Base-by-base conservation (phyloP, 2,113 vertebrate genomes). In the Pygoscelis antarcticus region DNA sequence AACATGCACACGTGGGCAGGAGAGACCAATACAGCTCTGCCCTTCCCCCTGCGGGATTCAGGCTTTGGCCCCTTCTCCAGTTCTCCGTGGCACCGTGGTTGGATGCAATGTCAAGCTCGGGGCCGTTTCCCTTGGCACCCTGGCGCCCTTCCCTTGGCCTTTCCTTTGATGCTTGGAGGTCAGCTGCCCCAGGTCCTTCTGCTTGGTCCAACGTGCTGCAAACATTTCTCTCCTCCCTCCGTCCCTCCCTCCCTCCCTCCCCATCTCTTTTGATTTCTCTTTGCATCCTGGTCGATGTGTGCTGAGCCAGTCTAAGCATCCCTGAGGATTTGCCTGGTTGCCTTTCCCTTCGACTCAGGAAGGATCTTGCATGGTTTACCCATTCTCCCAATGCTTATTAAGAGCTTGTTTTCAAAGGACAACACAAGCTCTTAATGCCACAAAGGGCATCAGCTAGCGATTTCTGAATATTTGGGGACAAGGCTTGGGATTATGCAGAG, bases 401-500 rank as follows among this genome's bases (percentile, higher is more conserved):
- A 40, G 10, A 36, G 6, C 65, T 85, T 46, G 8, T 82, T 97
- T 91, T 55, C 44, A 55, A 65, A 79, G 66, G 68, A 81, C 93
- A 87, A 80, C 40, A 7, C 62, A 80, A 64, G 74, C 15, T 7
- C 72, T 93, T 70, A 30, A 49, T 22, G 81, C 65, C 80, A 77
- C 60, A 71, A 80, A 89, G 36, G 64, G 46, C 49, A 75, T 29
- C 62, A 20, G 83, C 26, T 21, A 51, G 57, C 6, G 0, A 47
- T 51, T 79, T 87, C 85, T 64, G 70, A 94, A 76, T 94, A 47
- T 90, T 11, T 88, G 83, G 94, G 83, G 90, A 88, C 90, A 94
- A 95, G 94, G 94, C 70, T 61, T 49, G 84, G 90, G 85, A 83
- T 95, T 95, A 83, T 90, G 74, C 51, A n/a, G 81, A 93, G 84